Evolutionary conservation across 64 coral and sea anemone species (phyloP).

Genomic region (Montipora sp.): DNA sequence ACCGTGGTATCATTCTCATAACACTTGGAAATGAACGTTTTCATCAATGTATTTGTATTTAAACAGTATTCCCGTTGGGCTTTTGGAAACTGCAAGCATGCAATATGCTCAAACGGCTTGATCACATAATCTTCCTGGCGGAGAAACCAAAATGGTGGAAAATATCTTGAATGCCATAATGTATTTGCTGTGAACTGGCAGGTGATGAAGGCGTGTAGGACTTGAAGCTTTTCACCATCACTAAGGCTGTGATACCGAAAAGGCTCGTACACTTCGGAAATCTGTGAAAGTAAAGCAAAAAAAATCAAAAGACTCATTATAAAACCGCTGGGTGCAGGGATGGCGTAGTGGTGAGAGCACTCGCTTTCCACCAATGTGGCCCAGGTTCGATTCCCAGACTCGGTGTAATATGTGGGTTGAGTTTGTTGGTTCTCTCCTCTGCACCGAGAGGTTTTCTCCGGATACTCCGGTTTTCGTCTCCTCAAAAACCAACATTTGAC

Average conservation of each 20-base stretch:
- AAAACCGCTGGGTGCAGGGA: no score
- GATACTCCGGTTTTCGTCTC: no score
- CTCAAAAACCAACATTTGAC: no score
- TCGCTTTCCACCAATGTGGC: no score
- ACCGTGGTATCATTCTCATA: background rate
- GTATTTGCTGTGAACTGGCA: background rate
- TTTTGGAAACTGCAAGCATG: background rate
- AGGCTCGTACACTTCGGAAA: constrained; percentile 33
- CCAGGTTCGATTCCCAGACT: no score
- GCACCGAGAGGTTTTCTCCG: no score
- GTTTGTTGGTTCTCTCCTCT: no score
- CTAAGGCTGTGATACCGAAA: background rate
- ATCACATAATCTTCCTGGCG: background rate
- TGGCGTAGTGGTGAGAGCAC: no score
- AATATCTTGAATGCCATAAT: constrained; percentile 13
- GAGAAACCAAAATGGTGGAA: constrained; percentile 24
- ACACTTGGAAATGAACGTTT: background rate
- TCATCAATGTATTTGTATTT: background rate
- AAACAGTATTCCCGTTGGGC: background rate
- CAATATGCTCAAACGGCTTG: background rate
- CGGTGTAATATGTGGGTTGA: no score
- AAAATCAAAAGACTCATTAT: background rate
- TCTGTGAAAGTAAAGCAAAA: background rate
- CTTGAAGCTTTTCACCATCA: background rate
- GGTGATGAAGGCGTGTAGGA: background rate